Percentiles rank a stretch among this genome's conserved stretches.
Evolutionary conservation across 2,113 vertebrate genomes (phyloP).

Genomic region (Oreochromis niloticus): DNA sequence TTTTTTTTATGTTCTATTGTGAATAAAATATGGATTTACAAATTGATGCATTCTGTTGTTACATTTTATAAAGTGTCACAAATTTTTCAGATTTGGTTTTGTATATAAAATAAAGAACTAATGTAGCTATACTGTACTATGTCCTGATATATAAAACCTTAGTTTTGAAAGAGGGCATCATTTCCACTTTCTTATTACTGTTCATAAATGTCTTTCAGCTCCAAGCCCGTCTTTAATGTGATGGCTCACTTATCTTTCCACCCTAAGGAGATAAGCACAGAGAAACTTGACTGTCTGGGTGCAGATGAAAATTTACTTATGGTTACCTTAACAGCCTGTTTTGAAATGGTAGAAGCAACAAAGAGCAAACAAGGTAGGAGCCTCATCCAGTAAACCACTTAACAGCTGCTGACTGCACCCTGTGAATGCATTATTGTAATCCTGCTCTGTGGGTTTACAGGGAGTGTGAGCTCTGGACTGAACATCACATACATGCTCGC

Average conservation of each 20-base stretch:
- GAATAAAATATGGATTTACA: background rate
- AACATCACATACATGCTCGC: slow-evolving; percentile 64
- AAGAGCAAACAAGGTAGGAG: slow-evolving; percentile 48
- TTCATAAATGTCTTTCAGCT: slow-evolving; percentile 53
- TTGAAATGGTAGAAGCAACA: slow-evolving; percentile 53
- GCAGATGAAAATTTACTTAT: background rate
- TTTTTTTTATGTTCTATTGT: background rate
- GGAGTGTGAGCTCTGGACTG: background rate
- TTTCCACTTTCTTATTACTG: background rate
- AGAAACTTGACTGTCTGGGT: slow-evolving; percentile 51
- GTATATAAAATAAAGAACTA: background rate
- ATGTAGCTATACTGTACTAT: background rate
- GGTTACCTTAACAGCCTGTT: slow-evolving; percentile 51
- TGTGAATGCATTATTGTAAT: background rate
- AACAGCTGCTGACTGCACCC: background rate
- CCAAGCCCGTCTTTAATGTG: slow-evolving; percentile 71
- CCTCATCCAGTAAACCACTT: background rate
- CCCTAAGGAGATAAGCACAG: slow-evolving; percentile 59
- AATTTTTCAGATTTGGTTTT: background rate
- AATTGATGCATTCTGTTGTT: background rate
- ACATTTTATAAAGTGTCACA: background rate
- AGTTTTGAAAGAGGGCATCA: background rate
- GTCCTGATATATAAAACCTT: background rate
- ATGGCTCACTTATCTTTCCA: slow-evolving; percentile 49
- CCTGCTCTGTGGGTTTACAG: background rate